phyloP scores from a whole-genome alignment of 2,113 vertebrate species.

The Morone saxatilis region DNA sequence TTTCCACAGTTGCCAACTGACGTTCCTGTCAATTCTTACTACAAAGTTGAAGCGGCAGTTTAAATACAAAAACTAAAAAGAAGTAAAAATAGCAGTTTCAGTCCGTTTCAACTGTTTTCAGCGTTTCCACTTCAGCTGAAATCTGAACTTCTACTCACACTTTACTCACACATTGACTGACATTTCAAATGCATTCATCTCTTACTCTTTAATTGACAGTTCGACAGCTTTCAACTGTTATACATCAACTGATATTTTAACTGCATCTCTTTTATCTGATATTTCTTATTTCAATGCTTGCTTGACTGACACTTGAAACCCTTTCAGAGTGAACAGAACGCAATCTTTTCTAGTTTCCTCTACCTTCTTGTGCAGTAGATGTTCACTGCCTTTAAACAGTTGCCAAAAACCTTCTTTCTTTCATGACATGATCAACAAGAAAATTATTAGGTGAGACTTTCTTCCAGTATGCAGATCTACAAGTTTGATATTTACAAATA shows the following conservation, averaged over 20 bases:
- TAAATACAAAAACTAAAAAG: background rate
- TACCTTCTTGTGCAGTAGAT: background rate
- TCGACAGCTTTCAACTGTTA: background rate
- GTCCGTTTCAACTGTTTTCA: background rate
- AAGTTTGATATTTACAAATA: constrained; percentile 26
- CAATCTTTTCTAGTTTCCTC: background rate
- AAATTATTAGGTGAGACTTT: background rate
- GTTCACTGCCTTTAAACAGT: background rate
- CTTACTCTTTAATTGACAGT: background rate
- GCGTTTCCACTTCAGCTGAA: background rate
- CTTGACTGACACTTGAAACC: background rate
- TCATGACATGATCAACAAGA: background rate
- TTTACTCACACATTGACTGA: background rate
- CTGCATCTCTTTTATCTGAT: background rate
- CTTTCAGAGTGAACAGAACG: background rate
- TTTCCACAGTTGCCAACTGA: background rate
- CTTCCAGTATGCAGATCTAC: background rate
- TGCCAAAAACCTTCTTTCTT: background rate
- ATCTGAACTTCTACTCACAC: background rate
- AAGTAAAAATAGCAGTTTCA: background rate
- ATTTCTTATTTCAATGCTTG: background rate
- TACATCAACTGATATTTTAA: background rate
- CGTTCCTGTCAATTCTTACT: background rate
- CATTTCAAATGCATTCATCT: background rate
- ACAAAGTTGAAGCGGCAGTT: background rate